Evolutionary conservation across 2,797 vertebrate species (phyloP), one percentile per base, ranked within the genome.

Genomic region (Echiichthys vipera): DNA sequence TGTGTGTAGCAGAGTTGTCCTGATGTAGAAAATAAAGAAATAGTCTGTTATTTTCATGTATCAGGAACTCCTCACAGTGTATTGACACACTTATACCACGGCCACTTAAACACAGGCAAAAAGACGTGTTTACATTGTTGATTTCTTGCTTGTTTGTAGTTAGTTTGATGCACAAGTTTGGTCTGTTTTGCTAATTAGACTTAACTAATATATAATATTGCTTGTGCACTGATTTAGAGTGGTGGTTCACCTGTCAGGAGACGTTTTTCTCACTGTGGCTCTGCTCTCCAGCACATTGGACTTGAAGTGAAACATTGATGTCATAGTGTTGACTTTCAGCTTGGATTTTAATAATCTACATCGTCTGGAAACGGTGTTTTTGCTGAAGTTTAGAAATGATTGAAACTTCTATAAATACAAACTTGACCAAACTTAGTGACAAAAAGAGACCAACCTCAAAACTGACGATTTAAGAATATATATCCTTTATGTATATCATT

Each of bases 61-160:
- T 20, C 61, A 63, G 34, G 17, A n/a, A 62, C 27, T 25, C 27
- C 27, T 67, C 32, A 8, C 17, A 62, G 56, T 57, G 45, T 54
- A 30, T 67, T 43, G 7, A 13, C 27, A 42, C 45, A 32, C 37
- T 65, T 71, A 78, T 69, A 74, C 72, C 71, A 78, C 62, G 73
- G 79, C 61, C 78, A 58, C 61, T 22, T 20, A 13, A 27, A 15
- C 22, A 20, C 47, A 54, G 43, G 30, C 25, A 58, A 17, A 51
- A 43, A 49, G 2, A 43, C 2, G 42, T 20, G 36, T 39, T 58
- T 24, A 2, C 20, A 32, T 25, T 29, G 12, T 11, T 7, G 2
- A 8, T 42, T 13, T 36, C 15, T 61, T 42, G 24, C 5, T 6
- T 43, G 17, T 39, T 24, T 39, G 22, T 20, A 45, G 6, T 55